Percentiles rank a stretch among this genome's conserved stretches.
These are phyloP conservation scores for Aphyosemion australe DNA, from an alignment of 2,113 vertebrate genomes.

Conservation along the genomic window DNA sequence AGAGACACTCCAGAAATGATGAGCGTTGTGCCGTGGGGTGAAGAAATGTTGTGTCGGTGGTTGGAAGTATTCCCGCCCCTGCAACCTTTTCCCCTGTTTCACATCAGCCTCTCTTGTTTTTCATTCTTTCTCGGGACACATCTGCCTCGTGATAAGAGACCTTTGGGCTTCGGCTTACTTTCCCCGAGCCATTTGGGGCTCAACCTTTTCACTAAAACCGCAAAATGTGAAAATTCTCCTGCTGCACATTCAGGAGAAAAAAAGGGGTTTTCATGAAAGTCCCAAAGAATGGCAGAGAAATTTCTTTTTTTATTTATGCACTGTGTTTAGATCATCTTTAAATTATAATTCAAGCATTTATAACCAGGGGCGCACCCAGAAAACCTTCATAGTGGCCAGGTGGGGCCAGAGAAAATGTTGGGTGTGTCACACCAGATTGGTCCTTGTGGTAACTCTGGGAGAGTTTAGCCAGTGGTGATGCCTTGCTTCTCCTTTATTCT, in stretches of 20 bases:
- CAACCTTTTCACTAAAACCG: constrained; percentile 46
- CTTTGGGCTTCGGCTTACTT: constrained; percentile 26
- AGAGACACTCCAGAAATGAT: constrained; percentile 33
- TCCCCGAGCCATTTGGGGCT: constrained; percentile 21
- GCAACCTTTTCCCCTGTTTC: constrained; percentile 49
- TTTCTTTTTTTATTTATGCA: too few relatives aligned
- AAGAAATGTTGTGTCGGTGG: constrained; percentile 54
- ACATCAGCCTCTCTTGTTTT: constrained; percentile 51
- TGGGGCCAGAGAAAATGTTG: too few relatives aligned
- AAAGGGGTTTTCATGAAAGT: too few relatives aligned
- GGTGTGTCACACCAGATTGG: too few relatives aligned
- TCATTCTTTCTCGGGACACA: constrained; percentile 48
- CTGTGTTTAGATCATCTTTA: too few relatives aligned
- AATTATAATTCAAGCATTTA: too few relatives aligned
- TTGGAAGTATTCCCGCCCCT: constrained; percentile 9
- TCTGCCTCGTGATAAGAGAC: constrained; percentile 56
- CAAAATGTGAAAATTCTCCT: constrained; percentile 13
- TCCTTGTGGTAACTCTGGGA: too few relatives aligned
- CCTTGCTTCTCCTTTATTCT: too few relatives aligned
- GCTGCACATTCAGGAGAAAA: background rate
- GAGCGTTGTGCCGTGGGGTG: constrained; percentile 22
- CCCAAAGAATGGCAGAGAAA: constrained; percentile 10
- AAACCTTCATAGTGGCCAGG: too few relatives aligned
- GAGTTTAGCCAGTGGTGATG: too few relatives aligned
- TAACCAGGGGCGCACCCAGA: too few relatives aligned